Conservation (phyloP, 2,113 vertebrate species). For the Macrotis lagotis region DNA sequence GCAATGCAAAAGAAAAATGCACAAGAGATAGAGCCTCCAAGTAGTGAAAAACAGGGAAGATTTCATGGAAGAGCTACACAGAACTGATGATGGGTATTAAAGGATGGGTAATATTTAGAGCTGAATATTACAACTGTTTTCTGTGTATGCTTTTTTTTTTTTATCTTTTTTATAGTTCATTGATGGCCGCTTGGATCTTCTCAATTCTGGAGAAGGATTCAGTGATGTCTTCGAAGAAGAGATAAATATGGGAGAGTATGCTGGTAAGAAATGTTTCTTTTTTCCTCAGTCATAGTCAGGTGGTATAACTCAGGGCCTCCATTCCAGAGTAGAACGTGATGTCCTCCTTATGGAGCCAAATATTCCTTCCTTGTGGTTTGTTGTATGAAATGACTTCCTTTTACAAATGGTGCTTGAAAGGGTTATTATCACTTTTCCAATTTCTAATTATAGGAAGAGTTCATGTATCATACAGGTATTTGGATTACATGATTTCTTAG, state of each 20-base stretch:
- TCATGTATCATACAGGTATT: neutral
- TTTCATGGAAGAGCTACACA: neutral
- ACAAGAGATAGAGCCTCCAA: neutral
- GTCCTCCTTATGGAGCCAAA: neutral
- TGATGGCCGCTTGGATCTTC: conserved; percentile 94
- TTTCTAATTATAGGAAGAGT: neutral
- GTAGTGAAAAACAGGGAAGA: neutral
- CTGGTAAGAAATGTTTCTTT: conserved; percentile 83
- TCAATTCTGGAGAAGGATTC: conserved; percentile 97
- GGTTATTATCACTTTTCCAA: neutral
- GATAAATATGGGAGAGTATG: conserved; percentile 96
- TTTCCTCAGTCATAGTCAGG: neutral
- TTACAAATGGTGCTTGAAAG: neutral
- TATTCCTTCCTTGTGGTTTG: neutral
- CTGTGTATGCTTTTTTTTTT: neutral
- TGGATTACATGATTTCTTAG: neutral
- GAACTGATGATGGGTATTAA: neutral
- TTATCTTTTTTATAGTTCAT: conserved; percentile 88
- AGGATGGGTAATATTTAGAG: neutral
- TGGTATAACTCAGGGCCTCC: neutral
- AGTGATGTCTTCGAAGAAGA: conserved; percentile 98
- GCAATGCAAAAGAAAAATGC: neutral
- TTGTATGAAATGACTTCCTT: neutral
- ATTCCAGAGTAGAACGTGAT: neutral
- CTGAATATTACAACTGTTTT: neutral